Evolutionary conservation across 1,140 invertebrate genomes (phyloP).

Genomic region (Drosophila erecta): DNA sequence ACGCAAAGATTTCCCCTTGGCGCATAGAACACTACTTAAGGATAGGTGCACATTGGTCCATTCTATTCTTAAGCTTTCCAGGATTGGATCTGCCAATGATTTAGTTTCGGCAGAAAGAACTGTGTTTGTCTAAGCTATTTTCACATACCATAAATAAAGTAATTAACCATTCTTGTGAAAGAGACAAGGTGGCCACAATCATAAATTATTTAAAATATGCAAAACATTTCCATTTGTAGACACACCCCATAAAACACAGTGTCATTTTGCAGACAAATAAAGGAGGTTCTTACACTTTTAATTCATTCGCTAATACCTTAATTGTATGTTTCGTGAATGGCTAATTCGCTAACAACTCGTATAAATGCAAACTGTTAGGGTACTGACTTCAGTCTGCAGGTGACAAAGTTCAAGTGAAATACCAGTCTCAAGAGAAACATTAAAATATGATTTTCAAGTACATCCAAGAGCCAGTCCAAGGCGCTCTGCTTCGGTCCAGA

Average conservation of each 20-base stretch:
- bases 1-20: slow-evolving; percentile 44
- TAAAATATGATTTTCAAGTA: slow-evolving; percentile 13
- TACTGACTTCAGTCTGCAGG: background rate
- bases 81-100: background rate
- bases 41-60: slow-evolving; percentile 19
- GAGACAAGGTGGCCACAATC: background rate
- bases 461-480: background rate
- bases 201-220: background rate
- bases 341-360: background rate
- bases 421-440: background rate
- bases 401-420: background rate
- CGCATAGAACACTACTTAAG: slow-evolving; percentile 19
- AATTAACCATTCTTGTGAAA: slow-evolving; percentile 10
- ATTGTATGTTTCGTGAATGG: background rate
- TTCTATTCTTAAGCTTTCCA: background rate
- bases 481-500: background rate
- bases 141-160: background rate
- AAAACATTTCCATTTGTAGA: background rate
- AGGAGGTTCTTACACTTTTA: background rate
- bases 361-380: background rate
- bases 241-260: background rate
- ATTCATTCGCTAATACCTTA: background rate
- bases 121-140: background rate
- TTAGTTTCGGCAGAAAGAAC: background rate
- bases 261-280: background rate